phyloP scores from a whole-genome alignment of 2,113 vertebrate genomes.

The Phylloscopus trochiloides region DNA sequence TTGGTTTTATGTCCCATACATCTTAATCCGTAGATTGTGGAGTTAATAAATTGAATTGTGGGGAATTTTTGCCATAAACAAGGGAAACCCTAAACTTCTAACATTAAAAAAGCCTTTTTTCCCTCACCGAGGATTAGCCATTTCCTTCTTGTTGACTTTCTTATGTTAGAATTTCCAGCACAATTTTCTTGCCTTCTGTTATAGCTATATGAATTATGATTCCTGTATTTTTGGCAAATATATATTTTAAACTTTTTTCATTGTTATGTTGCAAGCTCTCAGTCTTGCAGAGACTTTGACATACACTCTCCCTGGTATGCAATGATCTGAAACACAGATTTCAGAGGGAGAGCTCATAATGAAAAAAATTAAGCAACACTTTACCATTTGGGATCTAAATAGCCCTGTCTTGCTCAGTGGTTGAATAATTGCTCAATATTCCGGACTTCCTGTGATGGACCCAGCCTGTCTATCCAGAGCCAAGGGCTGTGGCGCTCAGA shows the following conservation, averaged over 20 bases:
- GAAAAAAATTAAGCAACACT: not conserved
- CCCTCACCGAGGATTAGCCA: not conserved
- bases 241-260: not conserved
- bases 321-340: not conserved
- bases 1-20: not conserved
- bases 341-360: not conserved
- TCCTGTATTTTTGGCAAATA: not conserved
- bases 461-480: not conserved
- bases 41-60: not conserved
- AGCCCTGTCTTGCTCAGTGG: not conserved
- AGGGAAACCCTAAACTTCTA: not conserved
- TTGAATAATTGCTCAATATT: constrained; percentile 2
- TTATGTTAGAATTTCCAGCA: not conserved
- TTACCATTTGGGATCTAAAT: not conserved
- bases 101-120: not conserved
- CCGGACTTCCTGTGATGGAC: not conserved
- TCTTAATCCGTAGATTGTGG: not conserved
- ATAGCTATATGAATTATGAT: not conserved
- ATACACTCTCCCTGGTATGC: not conserved
- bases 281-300: not conserved
- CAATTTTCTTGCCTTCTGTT: not conserved
- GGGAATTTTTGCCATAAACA: not conserved
- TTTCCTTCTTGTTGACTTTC: not conserved
- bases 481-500: not conserved
- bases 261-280: not conserved